These are phyloP conservation scores for Rutilus rutilus DNA, from an alignment of 2,113 vertebrate species.

Conservation along the genomic window DNA sequence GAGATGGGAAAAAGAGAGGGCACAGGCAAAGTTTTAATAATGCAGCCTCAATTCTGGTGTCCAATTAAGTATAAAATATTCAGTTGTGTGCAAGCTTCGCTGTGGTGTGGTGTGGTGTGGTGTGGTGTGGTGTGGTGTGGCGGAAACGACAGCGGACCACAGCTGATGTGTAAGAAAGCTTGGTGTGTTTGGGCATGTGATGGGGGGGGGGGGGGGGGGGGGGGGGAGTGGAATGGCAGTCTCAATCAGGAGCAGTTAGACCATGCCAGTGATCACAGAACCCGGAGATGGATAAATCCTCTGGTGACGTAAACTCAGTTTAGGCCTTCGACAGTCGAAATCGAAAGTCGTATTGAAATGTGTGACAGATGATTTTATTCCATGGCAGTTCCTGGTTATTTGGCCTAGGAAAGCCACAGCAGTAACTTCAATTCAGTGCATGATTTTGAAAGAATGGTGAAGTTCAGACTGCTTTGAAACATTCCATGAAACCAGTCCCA, in stretches of 20 bases:
- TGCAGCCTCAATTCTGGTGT: slow-evolving; percentile 45
- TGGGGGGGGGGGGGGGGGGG: slow-evolving; percentile 3
- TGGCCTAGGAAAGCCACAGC: background rate
- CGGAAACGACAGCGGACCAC: background rate
- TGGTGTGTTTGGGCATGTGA: slow-evolving; percentile 6
- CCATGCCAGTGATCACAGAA: slow-evolving; percentile 26
- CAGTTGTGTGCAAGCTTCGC: slow-evolving; percentile 23
- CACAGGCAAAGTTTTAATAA: slow-evolving; percentile 56
- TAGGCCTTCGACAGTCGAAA: slow-evolving; percentile 23
- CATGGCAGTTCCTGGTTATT: slow-evolving; percentile 20
- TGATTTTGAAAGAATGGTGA: background rate
- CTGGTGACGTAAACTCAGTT: slow-evolving; percentile 27
- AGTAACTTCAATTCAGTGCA: background rate
- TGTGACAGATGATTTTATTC: slow-evolving; percentile 29
- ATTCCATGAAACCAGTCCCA: background rate
- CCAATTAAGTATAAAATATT: slow-evolving; percentile 63
- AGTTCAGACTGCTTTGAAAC: background rate
- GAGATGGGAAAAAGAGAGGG: slow-evolving; percentile 2
- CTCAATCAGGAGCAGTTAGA: slow-evolving; percentile 44
- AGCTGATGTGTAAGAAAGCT: background rate
- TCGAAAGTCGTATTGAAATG: background rate
- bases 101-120: too few species aligned
- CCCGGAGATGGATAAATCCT: background rate
- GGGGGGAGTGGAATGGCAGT: background rate
- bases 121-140: too few species aligned